These are phyloP conservation scores for Pararge aegeria DNA, from an alignment of 1,140 invertebrate genomes.

Conservation along the genomic window DNA sequence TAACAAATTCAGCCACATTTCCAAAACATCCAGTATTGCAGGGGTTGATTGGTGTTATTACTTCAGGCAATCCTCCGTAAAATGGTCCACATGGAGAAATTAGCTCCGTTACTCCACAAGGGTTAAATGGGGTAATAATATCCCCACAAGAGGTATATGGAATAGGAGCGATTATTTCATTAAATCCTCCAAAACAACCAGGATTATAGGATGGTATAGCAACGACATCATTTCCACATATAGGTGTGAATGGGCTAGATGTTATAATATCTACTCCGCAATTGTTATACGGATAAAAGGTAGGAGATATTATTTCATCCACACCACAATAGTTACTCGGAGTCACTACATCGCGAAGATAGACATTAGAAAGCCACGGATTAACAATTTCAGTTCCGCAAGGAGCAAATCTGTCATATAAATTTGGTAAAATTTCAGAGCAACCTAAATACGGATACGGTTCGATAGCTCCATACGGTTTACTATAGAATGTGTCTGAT, in stretches of 20 bases:
- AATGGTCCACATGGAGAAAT: not conserved
- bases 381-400: conserved; percentile 22
- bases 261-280: conserved; percentile 4
- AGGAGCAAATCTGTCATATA: conserved; percentile 19
- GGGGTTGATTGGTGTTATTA: not conserved
- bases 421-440: conserved; percentile 28
- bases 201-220: conserved; percentile 11
- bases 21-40: too few relatives aligned
- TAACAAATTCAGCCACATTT: too few relatives aligned
- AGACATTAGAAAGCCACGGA: conserved; percentile 10
- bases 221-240: not conserved
- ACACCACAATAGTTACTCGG: conserved; percentile 14
- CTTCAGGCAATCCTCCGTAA: not conserved
- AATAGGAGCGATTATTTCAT: conserved; percentile 16
- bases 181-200: conserved; percentile 12
- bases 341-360: conserved; percentile 5
- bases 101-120: not conserved
- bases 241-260: too few relatives aligned
- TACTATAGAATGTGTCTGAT: conserved; percentile 24
- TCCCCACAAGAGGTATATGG: conserved; percentile 15
- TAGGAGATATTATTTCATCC: conserved; percentile 12
- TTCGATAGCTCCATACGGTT: conserved; percentile 18
- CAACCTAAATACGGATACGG: conserved; percentile 10
- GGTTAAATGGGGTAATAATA: not conserved
- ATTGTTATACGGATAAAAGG: not conserved